A percentile compares a stretch with the other conserved stretches of the same genome.
Evolutionary conservation across 2,888 invertebrate species (phyloP).

Genomic region (Phyllotreta cruciferae): DNA sequence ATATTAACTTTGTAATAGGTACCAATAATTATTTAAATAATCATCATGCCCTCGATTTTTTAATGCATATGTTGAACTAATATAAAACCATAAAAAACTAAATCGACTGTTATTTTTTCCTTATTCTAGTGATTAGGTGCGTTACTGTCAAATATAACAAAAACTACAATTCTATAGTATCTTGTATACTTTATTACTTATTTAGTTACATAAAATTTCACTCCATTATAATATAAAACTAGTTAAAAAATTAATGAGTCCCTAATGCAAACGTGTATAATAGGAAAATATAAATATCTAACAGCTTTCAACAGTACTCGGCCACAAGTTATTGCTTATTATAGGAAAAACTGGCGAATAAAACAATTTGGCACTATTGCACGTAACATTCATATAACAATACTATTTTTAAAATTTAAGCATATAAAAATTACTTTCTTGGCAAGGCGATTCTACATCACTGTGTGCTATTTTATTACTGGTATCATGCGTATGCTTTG

Average conservation of each 20-base stretch:
- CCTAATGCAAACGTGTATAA: constrained; percentile 38
- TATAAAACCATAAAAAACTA: neutral
- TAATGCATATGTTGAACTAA: constrained; percentile 26
- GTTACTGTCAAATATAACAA: neutral
- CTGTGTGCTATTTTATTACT: constrained; percentile 37
- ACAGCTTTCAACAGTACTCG: constrained; percentile 37
- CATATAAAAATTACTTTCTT: constrained; percentile 50
- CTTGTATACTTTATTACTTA: constrained; percentile 22
- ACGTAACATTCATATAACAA: constrained; percentile 38
- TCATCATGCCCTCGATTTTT: constrained; percentile 29
- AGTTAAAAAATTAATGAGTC: constrained; percentile 44
- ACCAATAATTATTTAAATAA: constrained; percentile 35
- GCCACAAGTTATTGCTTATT: constrained; percentile 40
- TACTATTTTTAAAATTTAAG: constrained; percentile 36
- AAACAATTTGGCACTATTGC: constrained; percentile 51
- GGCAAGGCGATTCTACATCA: constrained; percentile 51
- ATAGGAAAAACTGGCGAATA: constrained; percentile 18
- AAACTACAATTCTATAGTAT: constrained; percentile 7
- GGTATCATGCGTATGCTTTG: constrained; percentile 12
- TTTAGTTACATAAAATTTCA: constrained; percentile 43
- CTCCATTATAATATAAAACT: constrained; percentile 46
- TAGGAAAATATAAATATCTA: constrained; percentile 43
- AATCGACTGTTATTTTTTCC: neutral
- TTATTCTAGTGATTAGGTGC: neutral
- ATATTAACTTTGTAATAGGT: constrained; percentile 70